These are phyloP conservation scores for Syngnathus scovelli DNA, from an alignment of 2,113 vertebrate genomes.

Conservation along the genomic window DNA sequence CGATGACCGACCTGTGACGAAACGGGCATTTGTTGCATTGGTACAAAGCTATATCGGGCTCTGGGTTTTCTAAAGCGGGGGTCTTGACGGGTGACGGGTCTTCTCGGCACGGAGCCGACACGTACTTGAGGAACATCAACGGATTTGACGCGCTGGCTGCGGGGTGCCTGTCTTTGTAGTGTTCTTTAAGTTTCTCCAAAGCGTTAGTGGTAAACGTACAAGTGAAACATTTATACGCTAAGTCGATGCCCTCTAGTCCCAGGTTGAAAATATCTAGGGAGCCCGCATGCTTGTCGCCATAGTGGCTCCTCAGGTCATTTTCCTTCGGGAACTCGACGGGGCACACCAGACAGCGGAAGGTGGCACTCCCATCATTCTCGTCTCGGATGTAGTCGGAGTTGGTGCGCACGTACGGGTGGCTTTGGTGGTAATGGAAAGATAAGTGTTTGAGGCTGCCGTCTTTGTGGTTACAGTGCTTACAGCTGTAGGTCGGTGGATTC, in stretches of 20 bases:
- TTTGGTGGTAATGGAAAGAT: conserved; percentile 80
- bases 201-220: conserved; percentile 77
- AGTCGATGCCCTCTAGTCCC: conserved; percentile 72
- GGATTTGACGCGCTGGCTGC: conserved; percentile 78
- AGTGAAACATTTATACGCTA: conserved; percentile 82
- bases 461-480: conserved; percentile 88
- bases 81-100: conserved; percentile 66
- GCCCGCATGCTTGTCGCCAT: conserved; percentile 79
- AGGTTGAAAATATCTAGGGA: conserved; percentile 76
- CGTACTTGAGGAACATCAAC: conserved; percentile 84
- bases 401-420: conserved; percentile 84
- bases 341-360: conserved; percentile 86
- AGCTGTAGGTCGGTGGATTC: conserved; percentile 73
- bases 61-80: conserved; percentile 72
- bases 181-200: conserved; percentile 77
- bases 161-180: conserved; percentile 86
- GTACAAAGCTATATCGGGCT: conserved; percentile 2
- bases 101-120: conserved; percentile 68
- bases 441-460: conserved; percentile 74
- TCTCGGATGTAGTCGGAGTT: conserved; percentile 80
- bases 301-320: conserved; percentile 80
- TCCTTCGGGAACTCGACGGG: conserved; percentile 82
- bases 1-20: conserved; percentile 72
- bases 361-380: conserved; percentile 77
- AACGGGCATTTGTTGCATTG: conserved; percentile 47